These are phyloP conservation scores for Nomia melanderi DNA, from an alignment of 1,140 invertebrate species.

Conservation along the genomic window DNA sequence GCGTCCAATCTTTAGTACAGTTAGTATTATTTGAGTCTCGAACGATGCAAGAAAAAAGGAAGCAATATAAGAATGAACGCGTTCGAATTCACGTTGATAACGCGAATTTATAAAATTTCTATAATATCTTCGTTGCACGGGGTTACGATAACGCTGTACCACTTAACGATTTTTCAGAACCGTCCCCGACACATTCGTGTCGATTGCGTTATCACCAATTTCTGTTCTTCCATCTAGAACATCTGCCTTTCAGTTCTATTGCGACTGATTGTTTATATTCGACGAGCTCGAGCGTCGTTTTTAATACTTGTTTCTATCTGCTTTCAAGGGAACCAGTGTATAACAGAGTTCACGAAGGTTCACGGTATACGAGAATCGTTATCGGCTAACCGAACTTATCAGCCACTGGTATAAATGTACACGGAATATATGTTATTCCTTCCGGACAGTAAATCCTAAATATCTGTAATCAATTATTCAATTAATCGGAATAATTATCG, in stretches of 20 bases:
- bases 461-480: constrained; percentile 58
- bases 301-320: constrained; percentile 7
- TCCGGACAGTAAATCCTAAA: constrained; percentile 47
- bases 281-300: neutral
- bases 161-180: constrained; percentile 48
- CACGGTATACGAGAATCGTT: constrained; percentile 36
- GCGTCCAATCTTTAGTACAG: too few relatives aligned
- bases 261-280: constrained; percentile 32
- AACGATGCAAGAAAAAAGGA: neutral
- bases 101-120: constrained; percentile 5
- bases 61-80: too few relatives aligned
- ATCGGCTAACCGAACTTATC: constrained; percentile 48
- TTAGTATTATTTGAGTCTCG: too few relatives aligned
- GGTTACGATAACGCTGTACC: constrained; percentile 39
- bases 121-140: constrained; percentile 24
- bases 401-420: constrained; percentile 13
- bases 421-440: constrained; percentile 49
- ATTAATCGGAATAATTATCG: constrained; percentile 53
- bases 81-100: neutral
- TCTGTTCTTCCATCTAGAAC: constrained; percentile 23
- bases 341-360: constrained; percentile 38
- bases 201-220: constrained; percentile 35
- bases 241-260: constrained; percentile 27
- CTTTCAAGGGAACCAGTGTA: neutral
- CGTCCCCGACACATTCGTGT: constrained; percentile 13